Conservation (phyloP, 2,113 vertebrate species). For the Siniperca knerii region DNA sequence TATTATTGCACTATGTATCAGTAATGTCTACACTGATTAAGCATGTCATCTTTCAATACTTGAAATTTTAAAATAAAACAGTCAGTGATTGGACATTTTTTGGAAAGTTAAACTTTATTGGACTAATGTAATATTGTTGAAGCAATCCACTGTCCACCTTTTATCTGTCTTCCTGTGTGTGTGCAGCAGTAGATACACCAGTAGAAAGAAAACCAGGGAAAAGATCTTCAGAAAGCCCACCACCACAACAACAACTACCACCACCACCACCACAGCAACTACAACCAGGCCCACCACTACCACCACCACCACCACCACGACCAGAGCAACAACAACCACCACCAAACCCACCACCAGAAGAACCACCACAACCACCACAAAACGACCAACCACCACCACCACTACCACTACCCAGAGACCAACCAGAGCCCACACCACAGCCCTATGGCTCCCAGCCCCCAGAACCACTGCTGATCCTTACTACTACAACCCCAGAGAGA, state of each 20-base stretch:
- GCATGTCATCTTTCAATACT: background rate
- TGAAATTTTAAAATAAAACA: background rate
- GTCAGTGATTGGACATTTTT: background rate
- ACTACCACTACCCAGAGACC: conserved; percentile 71
- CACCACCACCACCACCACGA: conserved; percentile 66
- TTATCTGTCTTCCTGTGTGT: background rate
- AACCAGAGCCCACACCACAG: conserved; percentile 75
- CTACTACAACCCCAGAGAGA: conserved; percentile 84
- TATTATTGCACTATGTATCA: background rate
- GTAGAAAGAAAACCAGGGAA: conserved; percentile 77
- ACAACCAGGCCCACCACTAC: conserved; percentile 70
- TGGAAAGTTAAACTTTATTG: background rate
- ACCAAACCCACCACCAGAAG: conserved; percentile 67
- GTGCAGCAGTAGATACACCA: conserved; percentile 56
- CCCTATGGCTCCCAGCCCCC: conserved; percentile 69
- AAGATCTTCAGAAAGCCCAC: conserved; percentile 75
- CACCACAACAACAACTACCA: conserved; percentile 37
- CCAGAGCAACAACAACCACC: conserved; percentile 43
- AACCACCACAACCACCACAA: conserved; percentile 80
- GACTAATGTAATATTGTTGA: background rate
- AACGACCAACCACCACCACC: conserved; percentile 68
- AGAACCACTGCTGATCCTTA: conserved; percentile 81
- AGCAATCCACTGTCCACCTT: background rate
- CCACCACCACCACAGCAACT: conserved; percentile 51
- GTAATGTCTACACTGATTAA: background rate